Evolutionary conservation across 2,888 invertebrate genomes (phyloP).

Genomic region (Pycnomerus fuliginosus): DNA sequence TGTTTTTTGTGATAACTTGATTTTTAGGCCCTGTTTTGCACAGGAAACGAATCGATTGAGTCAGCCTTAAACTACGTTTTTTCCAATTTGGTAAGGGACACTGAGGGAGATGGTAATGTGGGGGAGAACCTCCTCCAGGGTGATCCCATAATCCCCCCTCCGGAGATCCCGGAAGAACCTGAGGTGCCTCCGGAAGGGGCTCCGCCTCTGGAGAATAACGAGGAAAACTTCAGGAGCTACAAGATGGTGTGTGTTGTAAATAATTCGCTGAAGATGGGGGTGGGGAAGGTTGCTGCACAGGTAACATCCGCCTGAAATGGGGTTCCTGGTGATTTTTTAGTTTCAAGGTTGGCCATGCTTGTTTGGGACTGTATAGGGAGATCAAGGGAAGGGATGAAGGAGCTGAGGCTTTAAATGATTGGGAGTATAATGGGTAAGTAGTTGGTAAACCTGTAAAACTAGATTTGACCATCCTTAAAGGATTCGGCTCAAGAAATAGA

Average conservation of each 20-base stretch:
- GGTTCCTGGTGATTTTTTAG: not conserved
- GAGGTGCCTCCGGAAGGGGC: no score
- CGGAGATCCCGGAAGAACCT: no score
- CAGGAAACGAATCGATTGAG: slow-evolving; percentile 58
- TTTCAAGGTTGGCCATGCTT: slow-evolving; percentile 58
- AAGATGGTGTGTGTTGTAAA: slow-evolving; percentile 69
- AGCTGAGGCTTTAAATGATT: slow-evolving; percentile 54
- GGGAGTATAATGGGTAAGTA: slow-evolving; percentile 56
- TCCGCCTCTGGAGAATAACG: slow-evolving; percentile 33
- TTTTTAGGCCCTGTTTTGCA: slow-evolving; percentile 57
- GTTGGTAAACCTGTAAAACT: no score
- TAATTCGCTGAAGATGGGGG: slow-evolving; percentile 60
- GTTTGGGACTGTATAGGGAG: slow-evolving; percentile 57
- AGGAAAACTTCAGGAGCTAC: slow-evolving; percentile 46
- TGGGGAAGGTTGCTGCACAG: slow-evolving; percentile 62
- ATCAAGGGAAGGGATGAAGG: slow-evolving; percentile 49
- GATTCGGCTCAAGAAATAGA: no score
- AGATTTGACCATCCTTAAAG: no score
- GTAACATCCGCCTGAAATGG: slow-evolving; percentile 43
- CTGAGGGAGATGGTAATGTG: no score
- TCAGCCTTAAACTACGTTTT: slow-evolving; percentile 58
- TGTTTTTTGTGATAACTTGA: not conserved
- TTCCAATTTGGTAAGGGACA: slow-evolving; percentile 49
- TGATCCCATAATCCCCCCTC: no score
- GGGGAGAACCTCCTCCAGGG: no score